phyloP scores from a whole-genome alignment of 2,888 invertebrate genomes.

The Spodoptera littoralis region DNA sequence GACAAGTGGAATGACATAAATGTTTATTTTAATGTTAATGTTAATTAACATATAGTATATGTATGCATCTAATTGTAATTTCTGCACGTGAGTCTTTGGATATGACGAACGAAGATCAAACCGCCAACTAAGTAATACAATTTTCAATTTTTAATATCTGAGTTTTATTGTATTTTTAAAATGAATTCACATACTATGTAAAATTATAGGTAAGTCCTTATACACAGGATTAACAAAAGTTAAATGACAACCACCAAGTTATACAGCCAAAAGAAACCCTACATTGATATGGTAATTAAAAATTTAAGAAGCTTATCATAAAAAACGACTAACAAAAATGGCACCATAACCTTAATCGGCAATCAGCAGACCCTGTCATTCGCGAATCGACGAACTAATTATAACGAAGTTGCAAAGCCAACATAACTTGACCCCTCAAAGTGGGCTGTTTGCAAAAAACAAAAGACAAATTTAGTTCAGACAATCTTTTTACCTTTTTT shows the following conservation, averaged over 20 bases:
- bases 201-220: too few species aligned
- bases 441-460: not conserved
- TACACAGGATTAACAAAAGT: too few species aligned
- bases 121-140: too few species aligned
- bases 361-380: slow-evolving; percentile 39
- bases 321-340: slow-evolving; percentile 27
- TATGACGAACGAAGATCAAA: too few species aligned
- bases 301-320: slow-evolving; percentile 18
- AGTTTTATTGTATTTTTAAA: too few species aligned
- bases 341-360: slow-evolving; percentile 32
- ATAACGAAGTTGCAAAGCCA: slow-evolving; percentile 7
- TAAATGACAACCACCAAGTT: not conserved
- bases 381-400: slow-evolving; percentile 27
- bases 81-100: too few species aligned
- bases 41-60: too few species aligned
- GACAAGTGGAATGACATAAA: too few species aligned
- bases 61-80: too few species aligned
- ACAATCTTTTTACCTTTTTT: not conserved
- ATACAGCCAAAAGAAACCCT: slow-evolving; percentile 6
- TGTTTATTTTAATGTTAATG: too few species aligned
- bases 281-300: slow-evolving; percentile 13
- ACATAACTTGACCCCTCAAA: slow-evolving; percentile 5
- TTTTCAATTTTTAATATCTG: too few species aligned
- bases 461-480: not conserved
- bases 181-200: too few species aligned